Evolutionary conservation across 2,113 vertebrate genomes (phyloP).

Genomic region (Heptranchias perlo): DNA sequence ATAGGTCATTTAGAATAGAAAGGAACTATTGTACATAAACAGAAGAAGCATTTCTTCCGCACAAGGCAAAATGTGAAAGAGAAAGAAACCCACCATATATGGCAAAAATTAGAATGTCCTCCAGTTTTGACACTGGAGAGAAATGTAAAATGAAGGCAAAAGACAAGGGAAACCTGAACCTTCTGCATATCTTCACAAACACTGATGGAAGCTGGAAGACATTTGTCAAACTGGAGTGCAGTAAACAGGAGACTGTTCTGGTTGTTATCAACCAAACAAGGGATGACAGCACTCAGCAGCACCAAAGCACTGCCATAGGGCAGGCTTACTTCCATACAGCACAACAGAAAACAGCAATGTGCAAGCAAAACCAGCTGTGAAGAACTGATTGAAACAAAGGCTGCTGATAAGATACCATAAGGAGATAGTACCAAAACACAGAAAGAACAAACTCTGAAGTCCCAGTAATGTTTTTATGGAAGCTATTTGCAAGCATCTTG

Average conservation of each 20-base stretch:
- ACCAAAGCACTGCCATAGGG: neutral
- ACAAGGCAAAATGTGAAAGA: neutral
- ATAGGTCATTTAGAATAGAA: neutral
- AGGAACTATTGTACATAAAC: neutral
- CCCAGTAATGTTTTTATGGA: neutral
- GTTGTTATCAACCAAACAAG: conserved; percentile 13
- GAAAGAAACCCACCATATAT: neutral
- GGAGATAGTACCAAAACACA: neutral
- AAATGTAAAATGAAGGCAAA: neutral
- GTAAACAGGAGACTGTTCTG: conserved; percentile 1
- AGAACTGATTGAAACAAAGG: neutral
- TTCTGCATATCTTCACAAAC: neutral
- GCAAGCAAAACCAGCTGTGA: conserved; percentile 25
- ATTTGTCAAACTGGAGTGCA: neutral
- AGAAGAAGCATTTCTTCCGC: neutral
- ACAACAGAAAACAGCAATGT: neutral
- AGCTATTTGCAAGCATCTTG: neutral
- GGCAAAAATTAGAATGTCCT: neutral
- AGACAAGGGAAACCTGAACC: neutral
- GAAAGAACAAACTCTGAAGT: neutral
- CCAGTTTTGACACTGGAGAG: neutral
- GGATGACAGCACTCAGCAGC: conserved; percentile 5
- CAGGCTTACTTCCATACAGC: neutral
- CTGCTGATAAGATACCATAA: neutral
- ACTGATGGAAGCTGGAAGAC: neutral